Percentiles rank a stretch among this genome's conserved stretches.
phyloP scores from a whole-genome alignment of 2,888 invertebrate genomes.

The Amiota minor region DNA sequence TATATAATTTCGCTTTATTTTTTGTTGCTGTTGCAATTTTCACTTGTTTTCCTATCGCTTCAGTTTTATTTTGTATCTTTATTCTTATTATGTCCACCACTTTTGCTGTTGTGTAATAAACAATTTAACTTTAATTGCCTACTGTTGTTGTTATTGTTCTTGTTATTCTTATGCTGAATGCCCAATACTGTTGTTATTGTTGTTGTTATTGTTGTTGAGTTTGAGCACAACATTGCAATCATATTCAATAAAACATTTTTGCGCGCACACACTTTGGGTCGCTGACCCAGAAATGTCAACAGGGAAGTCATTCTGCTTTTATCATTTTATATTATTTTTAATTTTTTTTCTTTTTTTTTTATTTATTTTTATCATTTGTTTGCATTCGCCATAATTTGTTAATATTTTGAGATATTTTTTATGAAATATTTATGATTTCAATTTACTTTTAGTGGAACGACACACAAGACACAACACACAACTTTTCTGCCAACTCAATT shows the following conservation, averaged over 20 bases:
- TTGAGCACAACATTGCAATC: constrained; percentile 60
- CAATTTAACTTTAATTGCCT: constrained; percentile 64
- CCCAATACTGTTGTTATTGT: constrained; percentile 13
- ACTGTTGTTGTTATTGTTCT: constrained; percentile 58
- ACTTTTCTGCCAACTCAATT: neutral
- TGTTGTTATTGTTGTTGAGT: constrained; percentile 36
- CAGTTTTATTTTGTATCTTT: neutral
- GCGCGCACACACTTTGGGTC: constrained; percentile 63
- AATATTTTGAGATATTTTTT: neutral
- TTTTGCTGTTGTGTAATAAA: constrained; percentile 60
- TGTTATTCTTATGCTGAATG: constrained; percentile 4
- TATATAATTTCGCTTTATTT: neutral
- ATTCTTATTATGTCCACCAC: constrained; percentile 5
- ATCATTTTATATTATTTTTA: neutral
- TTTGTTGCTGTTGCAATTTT: neutral
- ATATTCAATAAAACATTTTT: constrained; percentile 59
- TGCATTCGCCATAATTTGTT: constrained; percentile 14
- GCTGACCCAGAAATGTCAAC: constrained; percentile 72
- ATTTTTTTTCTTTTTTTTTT: neutral
- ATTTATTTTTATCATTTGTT: neutral
- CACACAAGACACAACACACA: too few relatives aligned
- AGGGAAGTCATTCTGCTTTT: constrained; percentile 57
- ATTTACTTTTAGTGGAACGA: too few relatives aligned
- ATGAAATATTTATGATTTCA: too few relatives aligned
- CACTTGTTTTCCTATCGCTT: constrained; percentile 19